Evolutionary conservation across 2,797 vertebrate genomes (phyloP), one percentile per base, ranked within the genome.

Genomic region (Bryconaethiops microstoma): DNA sequence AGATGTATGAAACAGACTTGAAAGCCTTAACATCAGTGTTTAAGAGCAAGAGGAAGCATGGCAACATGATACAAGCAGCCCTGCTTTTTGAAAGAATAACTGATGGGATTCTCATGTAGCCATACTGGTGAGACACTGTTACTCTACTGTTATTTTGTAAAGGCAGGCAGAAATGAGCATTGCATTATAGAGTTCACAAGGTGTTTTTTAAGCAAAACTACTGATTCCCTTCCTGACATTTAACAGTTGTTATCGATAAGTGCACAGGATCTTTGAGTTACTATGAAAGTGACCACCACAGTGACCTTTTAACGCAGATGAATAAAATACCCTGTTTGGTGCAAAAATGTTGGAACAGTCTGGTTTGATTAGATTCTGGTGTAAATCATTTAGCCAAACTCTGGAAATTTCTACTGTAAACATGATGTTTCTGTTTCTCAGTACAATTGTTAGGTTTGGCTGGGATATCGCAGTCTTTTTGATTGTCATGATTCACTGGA

Each of bases 41-140:
- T 40, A 29, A 45, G 63, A 74, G 2, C 35, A 29, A 52, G 9
- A 62, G 55, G 5, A 72, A 52, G 67, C 55, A 70, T 21, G 1
- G 21, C n/a, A 39, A 68, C 62, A 74, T 62, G 60, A 19, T 21
- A 21, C 59, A 76, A 64, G 74, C 64, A 76, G 50, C 12, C 25
- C 40, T 59, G 40, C 23, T 69, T 19, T 70, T 42, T 6, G 10
- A 70, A 17, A 76, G n/a, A 16, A 69, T 40, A 75, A 50, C 29
- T 52, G 42, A 52, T 54, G 48, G n/a, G 25, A 23, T 45, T 50
- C 14, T 59, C 69, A 62, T n/a, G 9, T 0, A 74, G 42, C 62
- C 16, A 21, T 62, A 17, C 29, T 78, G 50, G 9, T 62, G 5
- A 54, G 17, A 55, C 19, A 39, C 39, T 39, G 12, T 76, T 13